phyloP scores from a whole-genome alignment of 2,888 invertebrate species.

The Matsumyia berberina region DNA sequence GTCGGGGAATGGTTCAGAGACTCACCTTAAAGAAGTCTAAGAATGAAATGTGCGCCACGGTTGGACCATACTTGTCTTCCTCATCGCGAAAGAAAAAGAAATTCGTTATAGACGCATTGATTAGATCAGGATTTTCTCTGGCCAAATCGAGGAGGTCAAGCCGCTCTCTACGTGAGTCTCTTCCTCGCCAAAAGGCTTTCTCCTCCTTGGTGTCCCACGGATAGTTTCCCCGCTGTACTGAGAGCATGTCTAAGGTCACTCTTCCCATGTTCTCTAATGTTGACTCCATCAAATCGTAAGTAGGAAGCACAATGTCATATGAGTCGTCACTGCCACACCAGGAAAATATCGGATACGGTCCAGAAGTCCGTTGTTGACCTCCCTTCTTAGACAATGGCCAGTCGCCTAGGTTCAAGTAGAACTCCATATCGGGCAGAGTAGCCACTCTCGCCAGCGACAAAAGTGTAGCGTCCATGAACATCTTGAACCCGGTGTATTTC shows the following conservation, averaged over 20 bases:
- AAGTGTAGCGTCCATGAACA: conserved; percentile 96
- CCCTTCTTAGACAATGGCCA: conserved; percentile 92
- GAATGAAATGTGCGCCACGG: conserved; percentile 93
- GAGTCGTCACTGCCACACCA: conserved; percentile 97
- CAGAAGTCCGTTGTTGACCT: conserved; percentile 83
- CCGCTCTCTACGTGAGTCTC: conserved; percentile 94
- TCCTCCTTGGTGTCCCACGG: conserved; percentile 90
- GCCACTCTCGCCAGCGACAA: conserved; percentile 93
- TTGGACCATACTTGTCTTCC: conserved; percentile 93
- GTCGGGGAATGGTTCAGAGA: neutral
- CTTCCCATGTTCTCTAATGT: conserved; percentile 97
- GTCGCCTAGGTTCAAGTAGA: conserved; percentile 97
- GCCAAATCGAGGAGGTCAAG: conserved; percentile 92
- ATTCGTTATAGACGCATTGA: conserved; percentile 96
- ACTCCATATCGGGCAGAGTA: conserved; percentile 92
- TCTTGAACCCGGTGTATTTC: conserved; percentile 97
- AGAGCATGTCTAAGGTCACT: conserved; percentile 94
- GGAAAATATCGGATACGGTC: conserved; percentile 93
- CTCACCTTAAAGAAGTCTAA: conserved; percentile 96
- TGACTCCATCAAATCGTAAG: conserved; percentile 97
- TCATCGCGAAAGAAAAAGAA: conserved; percentile 97
- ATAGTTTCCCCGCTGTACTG: conserved; percentile 91
- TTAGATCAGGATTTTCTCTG: conserved; percentile 89
- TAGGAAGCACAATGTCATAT: conserved; percentile 96
- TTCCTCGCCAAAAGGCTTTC: conserved; percentile 95